phyloP scores from a whole-genome alignment of 2,113 vertebrate genomes.

The Centrocercus urophasianus region DNA sequence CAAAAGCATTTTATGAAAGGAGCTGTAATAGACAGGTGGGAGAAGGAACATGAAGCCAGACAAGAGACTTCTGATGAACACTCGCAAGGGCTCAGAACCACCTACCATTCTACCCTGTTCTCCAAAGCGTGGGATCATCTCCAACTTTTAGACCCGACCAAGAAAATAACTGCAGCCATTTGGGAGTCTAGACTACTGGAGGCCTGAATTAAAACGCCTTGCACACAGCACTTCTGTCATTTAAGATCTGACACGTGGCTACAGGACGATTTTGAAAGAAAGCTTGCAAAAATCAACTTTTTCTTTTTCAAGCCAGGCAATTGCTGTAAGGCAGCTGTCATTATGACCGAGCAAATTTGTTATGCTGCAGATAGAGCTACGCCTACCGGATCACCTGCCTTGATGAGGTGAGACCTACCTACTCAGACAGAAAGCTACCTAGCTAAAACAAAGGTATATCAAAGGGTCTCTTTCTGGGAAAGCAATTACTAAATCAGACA shows the following conservation, averaged over 20 bases:
- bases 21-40: background rate
- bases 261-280: background rate
- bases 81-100: background rate
- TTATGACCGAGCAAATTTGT: background rate
- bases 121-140: background rate
- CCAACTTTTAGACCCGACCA: background rate
- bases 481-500: background rate
- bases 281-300: background rate
- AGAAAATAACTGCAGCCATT: background rate
- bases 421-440: background rate
- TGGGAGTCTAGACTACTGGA: background rate
- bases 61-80: background rate
- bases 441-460: background rate
- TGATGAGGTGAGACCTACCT: background rate
- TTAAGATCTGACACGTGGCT: background rate
- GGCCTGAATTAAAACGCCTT: background rate
- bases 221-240: background rate
- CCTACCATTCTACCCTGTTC: background rate
- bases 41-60: background rate
- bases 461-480: background rate
- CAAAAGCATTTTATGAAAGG: constrained; percentile 75
- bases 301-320: background rate
- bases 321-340: background rate
- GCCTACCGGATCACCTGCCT: background rate
- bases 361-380: background rate